Conservation (phyloP, 1,140 invertebrate species). For the Ruditapes philippinarum region DNA sequence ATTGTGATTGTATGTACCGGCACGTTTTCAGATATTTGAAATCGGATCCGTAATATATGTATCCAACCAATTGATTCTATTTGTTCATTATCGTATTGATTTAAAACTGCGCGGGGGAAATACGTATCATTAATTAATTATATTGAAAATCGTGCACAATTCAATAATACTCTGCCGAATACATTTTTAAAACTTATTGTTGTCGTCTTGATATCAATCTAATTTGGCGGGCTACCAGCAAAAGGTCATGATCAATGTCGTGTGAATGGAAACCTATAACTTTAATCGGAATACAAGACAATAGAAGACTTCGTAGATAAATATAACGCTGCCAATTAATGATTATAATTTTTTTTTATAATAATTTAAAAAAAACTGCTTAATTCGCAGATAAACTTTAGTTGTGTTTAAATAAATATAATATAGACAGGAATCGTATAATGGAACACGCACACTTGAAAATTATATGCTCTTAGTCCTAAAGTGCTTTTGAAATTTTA, state of each 20-base stretch:
- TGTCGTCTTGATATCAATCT: slow-evolving; percentile 1
- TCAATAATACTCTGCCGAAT: neutral
- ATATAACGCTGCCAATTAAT: neutral
- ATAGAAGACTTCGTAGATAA: neutral
- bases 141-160: neutral
- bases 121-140: neutral
- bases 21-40: neutral
- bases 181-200: neutral
- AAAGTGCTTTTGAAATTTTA: too few relatives aligned
- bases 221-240: neutral
- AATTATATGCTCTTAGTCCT: too few relatives aligned
- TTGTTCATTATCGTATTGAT: neutral
- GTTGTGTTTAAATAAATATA: too few relatives aligned
- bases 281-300: neutral
- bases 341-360: too few relatives aligned
- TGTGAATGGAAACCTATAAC: neutral
- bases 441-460: too few relatives aligned
- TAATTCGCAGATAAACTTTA: neutral
- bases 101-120: neutral
- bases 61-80: neutral
- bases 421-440: too few relatives aligned
- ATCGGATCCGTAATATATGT: neutral
- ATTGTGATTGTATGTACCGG: too few relatives aligned
- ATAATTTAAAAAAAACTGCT: neutral
- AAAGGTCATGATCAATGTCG: neutral